These are phyloP conservation scores for Asteroscopus sphinx DNA, from an alignment of 2,888 invertebrate species.

Conservation along the genomic window DNA sequence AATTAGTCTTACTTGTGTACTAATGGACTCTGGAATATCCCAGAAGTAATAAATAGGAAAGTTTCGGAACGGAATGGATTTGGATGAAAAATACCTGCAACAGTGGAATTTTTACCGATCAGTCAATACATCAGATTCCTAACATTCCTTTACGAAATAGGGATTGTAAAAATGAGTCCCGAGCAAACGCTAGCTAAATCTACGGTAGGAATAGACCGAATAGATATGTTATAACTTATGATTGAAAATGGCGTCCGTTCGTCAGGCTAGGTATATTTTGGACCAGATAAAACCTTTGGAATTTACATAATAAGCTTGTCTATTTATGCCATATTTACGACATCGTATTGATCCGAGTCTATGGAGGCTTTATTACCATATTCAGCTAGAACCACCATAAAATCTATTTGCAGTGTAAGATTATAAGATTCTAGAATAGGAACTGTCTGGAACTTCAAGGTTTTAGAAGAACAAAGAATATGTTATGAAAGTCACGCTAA, in stretches of 20 bases:
- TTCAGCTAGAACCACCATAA: slow-evolving; percentile 31
- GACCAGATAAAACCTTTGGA: not conserved
- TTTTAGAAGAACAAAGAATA: slow-evolving; percentile 5
- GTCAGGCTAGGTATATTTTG: not conserved
- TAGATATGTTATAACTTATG: not conserved
- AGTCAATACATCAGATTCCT: too few relatives aligned
- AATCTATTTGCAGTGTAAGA: slow-evolving; percentile 36
- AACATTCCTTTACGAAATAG: too few relatives aligned
- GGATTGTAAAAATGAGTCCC: too few relatives aligned
- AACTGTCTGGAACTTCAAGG: not conserved
- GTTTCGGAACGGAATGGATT: not conserved
- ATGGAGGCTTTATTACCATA: slow-evolving; percentile 36
- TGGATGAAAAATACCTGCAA: not conserved
- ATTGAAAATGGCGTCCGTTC: not conserved
- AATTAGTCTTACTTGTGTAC: slow-evolving; percentile 14
- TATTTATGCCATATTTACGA: slow-evolving; percentile 32
- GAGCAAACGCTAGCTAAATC: too few relatives aligned
- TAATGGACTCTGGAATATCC: slow-evolving; percentile 30
- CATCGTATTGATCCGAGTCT: slow-evolving; percentile 31
- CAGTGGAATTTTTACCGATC: too few relatives aligned
- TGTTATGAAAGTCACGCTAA: not conserved
- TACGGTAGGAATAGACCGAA: too few relatives aligned
- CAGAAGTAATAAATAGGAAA: slow-evolving; percentile 19
- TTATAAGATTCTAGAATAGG: not conserved
- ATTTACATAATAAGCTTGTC: slow-evolving; percentile 16